Evolutionary conservation across 2,888 invertebrate species (phyloP).

Genomic region (Pterobdella sp.): DNA sequence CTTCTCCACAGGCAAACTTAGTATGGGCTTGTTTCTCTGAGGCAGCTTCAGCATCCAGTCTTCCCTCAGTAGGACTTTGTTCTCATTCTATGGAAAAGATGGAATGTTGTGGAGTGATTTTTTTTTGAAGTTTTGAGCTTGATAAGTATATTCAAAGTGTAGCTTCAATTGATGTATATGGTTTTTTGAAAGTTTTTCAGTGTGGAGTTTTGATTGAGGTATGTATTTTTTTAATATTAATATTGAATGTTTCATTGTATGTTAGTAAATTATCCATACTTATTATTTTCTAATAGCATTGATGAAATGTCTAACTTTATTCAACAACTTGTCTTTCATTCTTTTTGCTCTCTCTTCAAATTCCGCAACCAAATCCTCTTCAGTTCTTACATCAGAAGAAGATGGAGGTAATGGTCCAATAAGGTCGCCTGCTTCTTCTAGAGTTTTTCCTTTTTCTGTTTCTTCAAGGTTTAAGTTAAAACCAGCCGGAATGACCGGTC

Average conservation of each 20-base stretch:
- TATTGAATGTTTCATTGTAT: not conserved
- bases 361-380: not conserved
- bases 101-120: too few species aligned
- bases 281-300: not conserved
- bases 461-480: too few species aligned
- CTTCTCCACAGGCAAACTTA: not conserved
- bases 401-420: not conserved
- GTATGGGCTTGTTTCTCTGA: not conserved
- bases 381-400: not conserved
- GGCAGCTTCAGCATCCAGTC: constrained; percentile 5
- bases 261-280: not conserved
- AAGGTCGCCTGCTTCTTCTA: not conserved
- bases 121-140: too few species aligned
- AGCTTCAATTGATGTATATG: too few species aligned
- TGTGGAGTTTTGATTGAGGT: too few species aligned
- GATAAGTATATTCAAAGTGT: too few species aligned
- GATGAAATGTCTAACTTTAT: not conserved
- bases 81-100: too few species aligned
- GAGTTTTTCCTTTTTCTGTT: not conserved
- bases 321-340: not conserved
- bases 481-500: too few species aligned
- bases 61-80: not conserved
- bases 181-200: too few species aligned
- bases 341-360: not conserved
- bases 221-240: too few species aligned